These are phyloP conservation scores for Barnardius zonarius DNA, from an alignment of 2,113 vertebrate genomes.

Conservation along the genomic window DNA sequence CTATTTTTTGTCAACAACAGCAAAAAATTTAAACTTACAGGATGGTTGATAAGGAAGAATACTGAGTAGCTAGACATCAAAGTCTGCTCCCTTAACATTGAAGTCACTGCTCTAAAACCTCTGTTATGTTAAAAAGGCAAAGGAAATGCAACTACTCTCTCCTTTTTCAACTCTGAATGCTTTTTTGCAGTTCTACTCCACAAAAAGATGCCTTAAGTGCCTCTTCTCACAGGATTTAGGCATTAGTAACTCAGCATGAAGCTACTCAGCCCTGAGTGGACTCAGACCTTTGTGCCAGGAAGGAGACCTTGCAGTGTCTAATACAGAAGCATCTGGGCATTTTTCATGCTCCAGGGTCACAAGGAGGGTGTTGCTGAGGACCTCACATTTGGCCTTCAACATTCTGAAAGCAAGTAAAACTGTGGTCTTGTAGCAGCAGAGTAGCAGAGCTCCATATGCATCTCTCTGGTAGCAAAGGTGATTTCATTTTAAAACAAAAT, in stretches of 20 bases:
- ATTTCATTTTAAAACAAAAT: neutral
- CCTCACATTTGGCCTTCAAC: neutral
- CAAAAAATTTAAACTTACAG: neutral
- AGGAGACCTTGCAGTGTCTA: neutral
- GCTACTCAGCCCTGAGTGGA: neutral
- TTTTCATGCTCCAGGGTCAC: neutral
- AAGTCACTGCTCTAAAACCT: neutral
- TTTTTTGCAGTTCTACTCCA: neutral
- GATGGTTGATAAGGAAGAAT: neutral
- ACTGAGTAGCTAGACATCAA: neutral
- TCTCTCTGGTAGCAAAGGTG: neutral
- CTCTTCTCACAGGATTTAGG: neutral
- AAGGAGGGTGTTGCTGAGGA: neutral
- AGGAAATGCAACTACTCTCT: neutral
- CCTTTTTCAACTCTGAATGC: neutral
- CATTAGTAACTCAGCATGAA: neutral
- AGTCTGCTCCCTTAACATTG: neutral
- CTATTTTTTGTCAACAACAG: neutral
- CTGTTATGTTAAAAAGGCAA: neutral
- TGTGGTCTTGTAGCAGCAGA: neutral
- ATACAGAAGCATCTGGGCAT: neutral
- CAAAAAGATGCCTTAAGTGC: neutral
- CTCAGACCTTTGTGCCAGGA: neutral
- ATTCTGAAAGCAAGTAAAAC: neutral
- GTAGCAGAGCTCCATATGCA: neutral